Base-by-base conservation (phyloP, 2,888 invertebrate species). In the Hofmannophila pseudospretella region DNA sequence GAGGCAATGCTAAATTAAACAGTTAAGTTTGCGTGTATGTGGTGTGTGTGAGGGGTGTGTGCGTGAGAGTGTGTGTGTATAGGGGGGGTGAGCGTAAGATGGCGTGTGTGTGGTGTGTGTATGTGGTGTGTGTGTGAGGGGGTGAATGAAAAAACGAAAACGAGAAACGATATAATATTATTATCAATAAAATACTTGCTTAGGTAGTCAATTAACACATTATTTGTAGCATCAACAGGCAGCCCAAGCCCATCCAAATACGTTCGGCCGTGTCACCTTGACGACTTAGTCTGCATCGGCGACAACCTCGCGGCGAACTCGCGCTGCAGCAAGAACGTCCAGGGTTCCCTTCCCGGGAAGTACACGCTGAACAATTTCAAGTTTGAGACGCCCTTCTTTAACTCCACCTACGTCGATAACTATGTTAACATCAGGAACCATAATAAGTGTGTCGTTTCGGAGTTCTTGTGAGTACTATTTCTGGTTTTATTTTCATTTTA, bases 391-490 rank as follows among this genome's bases (percentile, higher is more conserved):
- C 74, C 82, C 0, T 58, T 39, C 49, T 84, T 85, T 59, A 82
- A 84, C 44, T 41, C 74, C 0, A 60, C 72, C 0, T 75, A 74
- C 29, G 44, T 74, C 0, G 84, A 85, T 33, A 36, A 44, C 0
- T 44, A 66, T 1, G 30, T 78, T 16, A 38, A 56, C 2, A 53
- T 80, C 1, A 54, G 55, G 0, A 81, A 81, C 4, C 66, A 68
- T 7, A 35, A 82, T 7, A 57, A 50, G 7, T 84, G 84, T 36
- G 39, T 4, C 4, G 58, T 78, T 3, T 68, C 76, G 0, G 73
- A 78, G 28, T 84, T 73, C 42, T 76, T 62, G 82, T 84, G 50
- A 76, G 82, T 79, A 50, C 39, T 7, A n/a, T 20, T 5, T 16
- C 16, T 16, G n/a, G n/a, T n/a, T n/a, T n/a, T n/a, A n/a, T n/a